phyloP scores from a whole-genome alignment of 2,888 invertebrate genomes.

The Axea sp. region DNA sequence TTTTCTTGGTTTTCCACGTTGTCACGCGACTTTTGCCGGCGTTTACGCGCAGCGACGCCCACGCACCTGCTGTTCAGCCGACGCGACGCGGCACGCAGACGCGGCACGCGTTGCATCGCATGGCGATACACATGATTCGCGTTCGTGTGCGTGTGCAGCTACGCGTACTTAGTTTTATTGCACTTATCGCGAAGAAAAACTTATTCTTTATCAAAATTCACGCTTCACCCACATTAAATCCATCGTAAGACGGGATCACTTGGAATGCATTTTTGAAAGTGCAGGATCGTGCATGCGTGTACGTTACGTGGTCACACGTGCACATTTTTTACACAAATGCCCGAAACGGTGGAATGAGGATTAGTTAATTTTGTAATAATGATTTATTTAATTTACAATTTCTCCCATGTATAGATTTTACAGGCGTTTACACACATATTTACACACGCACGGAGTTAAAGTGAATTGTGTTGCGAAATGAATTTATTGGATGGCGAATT shows the following conservation, averaged over 20 bases:
- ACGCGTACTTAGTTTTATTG: background rate
- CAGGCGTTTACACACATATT: no score
- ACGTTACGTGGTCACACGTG: no score
- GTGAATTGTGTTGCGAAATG: no score
- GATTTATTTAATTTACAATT: no score
- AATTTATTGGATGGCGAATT: no score
- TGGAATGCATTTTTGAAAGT: background rate
- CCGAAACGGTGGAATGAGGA: no score
- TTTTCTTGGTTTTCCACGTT: slow-evolving; percentile 54
- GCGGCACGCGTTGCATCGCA: slow-evolving; percentile 47
- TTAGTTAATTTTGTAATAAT: no score
- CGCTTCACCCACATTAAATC: slow-evolving; percentile 5
- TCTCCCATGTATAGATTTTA: no score
- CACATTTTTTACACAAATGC: no score
- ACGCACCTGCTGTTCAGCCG: slow-evolving; percentile 55
- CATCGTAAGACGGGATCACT: background rate
- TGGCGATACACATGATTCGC: slow-evolving; percentile 18
- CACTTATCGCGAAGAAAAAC: slow-evolving; percentile 19
- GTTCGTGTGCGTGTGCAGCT: background rate
- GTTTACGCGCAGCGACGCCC: slow-evolving; percentile 59
- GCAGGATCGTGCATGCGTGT: background rate
- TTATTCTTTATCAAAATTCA: slow-evolving; percentile 11
- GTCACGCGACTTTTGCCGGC: slow-evolving; percentile 59
- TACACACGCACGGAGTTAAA: no score
- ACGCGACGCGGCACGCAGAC: slow-evolving; percentile 36